These are phyloP conservation scores for Hydrocynus forskahlii DNA, from an alignment of 2,797 vertebrate genomes.

Conservation along the genomic window DNA sequence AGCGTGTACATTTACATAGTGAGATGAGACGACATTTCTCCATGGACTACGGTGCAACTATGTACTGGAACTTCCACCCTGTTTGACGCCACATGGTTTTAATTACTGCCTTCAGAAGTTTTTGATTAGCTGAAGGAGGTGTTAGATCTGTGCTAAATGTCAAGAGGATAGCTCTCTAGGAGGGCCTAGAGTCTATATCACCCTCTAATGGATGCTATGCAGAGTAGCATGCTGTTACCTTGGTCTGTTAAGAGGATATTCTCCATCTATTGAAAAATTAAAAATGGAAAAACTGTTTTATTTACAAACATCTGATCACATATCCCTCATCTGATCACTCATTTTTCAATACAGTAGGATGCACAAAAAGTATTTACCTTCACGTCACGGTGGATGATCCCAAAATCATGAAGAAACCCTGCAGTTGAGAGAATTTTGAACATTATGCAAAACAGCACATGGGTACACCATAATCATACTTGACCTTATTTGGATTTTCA, in stretches of 20 bases:
- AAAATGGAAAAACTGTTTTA: background rate
- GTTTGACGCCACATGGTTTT: background rate
- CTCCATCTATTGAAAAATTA: constrained; percentile 83
- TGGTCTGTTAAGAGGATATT: constrained; percentile 90
- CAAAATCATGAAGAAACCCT: constrained; percentile 91
- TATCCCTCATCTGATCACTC: background rate
- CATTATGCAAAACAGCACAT: background rate
- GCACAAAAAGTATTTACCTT: constrained; percentile 79
- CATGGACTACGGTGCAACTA: too few relatives aligned
- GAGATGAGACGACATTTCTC: too few relatives aligned
- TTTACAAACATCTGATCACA: background rate
- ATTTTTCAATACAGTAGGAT: background rate
- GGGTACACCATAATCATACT: background rate
- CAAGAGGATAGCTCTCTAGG: too few relatives aligned
- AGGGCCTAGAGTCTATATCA: background rate
- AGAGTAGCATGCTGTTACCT: constrained; percentile 73
- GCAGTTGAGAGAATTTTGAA: constrained; percentile 11
- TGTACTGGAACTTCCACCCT: too few relatives aligned
- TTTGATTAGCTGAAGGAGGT: too few relatives aligned
- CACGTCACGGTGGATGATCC: constrained; percentile 92
- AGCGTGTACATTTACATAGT: too few relatives aligned
- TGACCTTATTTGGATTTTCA: background rate
- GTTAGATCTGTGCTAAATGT: too few relatives aligned
- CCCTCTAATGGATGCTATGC: constrained; percentile 21
- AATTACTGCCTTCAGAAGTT: too few relatives aligned